These are phyloP conservation scores for Adela reaumurella DNA, from an alignment of 2,888 invertebrate species.

Conservation along the genomic window DNA sequence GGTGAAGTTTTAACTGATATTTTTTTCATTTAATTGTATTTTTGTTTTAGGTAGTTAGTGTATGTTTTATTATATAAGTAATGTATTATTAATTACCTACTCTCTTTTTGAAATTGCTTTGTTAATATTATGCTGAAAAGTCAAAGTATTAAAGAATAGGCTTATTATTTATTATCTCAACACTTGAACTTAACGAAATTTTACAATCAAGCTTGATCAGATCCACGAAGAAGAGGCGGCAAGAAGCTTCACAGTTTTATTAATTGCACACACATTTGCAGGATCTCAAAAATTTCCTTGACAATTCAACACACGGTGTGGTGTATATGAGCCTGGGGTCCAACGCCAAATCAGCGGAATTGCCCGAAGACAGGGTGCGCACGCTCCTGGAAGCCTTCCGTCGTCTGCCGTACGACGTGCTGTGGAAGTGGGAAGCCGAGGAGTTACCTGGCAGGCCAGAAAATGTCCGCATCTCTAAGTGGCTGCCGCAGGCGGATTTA, in stretches of 20 bases:
- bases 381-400: slow-evolving; percentile 23
- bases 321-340: slow-evolving; percentile 31
- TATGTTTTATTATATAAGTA: no score
- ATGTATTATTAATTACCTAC: no score
- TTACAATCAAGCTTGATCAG: not conserved
- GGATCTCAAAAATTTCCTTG: slow-evolving; percentile 22
- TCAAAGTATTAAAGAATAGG: no score
- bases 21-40: no score
- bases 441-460: slow-evolving; percentile 18
- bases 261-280: no score
- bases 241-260: no score
- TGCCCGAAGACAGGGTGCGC: slow-evolving; percentile 20
- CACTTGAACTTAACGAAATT: no score
- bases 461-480: slow-evolving; percentile 27
- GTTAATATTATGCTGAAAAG: no score
- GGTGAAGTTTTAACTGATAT: no score
- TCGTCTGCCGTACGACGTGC: slow-evolving; percentile 23
- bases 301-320: slow-evolving; percentile 23
- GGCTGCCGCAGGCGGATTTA: slow-evolving; percentile 25
- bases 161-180: not conserved
- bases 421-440: slow-evolving; percentile 31
- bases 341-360: slow-evolving; percentile 20
- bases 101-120: no score
- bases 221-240: no score
- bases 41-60: no score